Evolutionary conservation across 1,140 invertebrate species (phyloP).

Genomic region (Megalopta genalis): DNA sequence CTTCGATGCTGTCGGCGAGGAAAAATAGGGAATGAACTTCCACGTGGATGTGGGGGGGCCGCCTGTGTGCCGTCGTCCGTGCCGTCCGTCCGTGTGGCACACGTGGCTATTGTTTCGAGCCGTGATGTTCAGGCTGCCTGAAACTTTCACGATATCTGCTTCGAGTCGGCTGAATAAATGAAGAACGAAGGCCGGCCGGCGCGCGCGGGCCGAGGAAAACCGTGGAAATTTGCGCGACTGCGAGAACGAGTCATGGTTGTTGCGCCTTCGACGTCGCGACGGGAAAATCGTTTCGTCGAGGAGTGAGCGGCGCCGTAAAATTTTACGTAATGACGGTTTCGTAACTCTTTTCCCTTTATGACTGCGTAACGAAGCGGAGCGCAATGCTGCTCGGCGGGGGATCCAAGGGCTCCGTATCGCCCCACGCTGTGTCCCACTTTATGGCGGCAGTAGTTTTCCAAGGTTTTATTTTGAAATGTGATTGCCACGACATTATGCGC

Average conservation of each 20-base stretch:
- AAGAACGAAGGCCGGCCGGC: neutral
- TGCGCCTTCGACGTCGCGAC: neutral
- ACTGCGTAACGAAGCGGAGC: conserved; percentile 26
- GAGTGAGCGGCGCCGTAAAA: conserved; percentile 24
- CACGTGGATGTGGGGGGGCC: no score
- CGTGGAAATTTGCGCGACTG: neutral
- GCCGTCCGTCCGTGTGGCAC: neutral
- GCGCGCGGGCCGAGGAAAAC: neutral
- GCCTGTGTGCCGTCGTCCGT: neutral
- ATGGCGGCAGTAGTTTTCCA: conserved; percentile 23
- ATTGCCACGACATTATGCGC: conserved; percentile 22
- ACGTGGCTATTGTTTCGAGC: conserved; percentile 16
- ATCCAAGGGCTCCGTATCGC: conserved; percentile 2
- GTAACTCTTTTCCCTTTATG: no score
- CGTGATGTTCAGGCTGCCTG: neutral
- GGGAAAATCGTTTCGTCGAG: conserved; percentile 12
- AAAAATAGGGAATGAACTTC: conserved; percentile 67
- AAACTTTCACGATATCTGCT: conserved; percentile 34
- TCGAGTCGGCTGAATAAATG: conserved; percentile 23
- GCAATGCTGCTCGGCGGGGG: neutral
- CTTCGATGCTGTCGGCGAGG: conserved; percentile 64
- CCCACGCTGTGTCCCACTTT: neutral
- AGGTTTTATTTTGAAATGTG: conserved; percentile 32
- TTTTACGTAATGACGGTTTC: conserved; percentile 19
- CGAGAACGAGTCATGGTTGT: conserved; percentile 15